phyloP scores from a whole-genome alignment of 2,797 vertebrate species.

The Cossypha heuglini region DNA sequence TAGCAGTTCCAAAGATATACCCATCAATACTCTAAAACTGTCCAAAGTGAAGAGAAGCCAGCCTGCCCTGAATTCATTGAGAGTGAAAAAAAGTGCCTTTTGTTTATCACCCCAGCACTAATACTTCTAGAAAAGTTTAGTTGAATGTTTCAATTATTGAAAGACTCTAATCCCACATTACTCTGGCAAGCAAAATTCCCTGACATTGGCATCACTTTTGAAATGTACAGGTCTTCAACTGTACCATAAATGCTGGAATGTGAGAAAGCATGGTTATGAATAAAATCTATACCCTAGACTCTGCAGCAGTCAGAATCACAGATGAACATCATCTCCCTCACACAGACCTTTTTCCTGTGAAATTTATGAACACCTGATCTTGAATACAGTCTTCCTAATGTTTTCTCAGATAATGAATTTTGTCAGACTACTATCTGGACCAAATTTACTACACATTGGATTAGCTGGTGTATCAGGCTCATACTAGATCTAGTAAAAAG shows the following conservation, averaged over 20 bases:
- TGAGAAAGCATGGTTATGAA: background rate
- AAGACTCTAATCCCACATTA: background rate
- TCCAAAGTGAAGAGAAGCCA: background rate
- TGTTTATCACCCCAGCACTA: background rate
- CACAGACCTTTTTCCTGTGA: background rate
- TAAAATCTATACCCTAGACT: background rate
- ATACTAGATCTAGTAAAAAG: background rate
- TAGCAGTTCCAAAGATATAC: background rate
- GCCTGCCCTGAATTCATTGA: rapidly evolving
- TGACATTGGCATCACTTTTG: background rate
- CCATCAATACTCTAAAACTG: background rate
- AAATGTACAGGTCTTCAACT: background rate
- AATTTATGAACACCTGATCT: background rate
- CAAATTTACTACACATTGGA: background rate
- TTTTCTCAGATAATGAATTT: background rate
- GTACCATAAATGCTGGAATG: background rate
- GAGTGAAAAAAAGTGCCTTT: background rate
- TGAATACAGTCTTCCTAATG: background rate
- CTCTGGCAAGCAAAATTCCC: background rate
- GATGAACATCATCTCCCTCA: background rate
- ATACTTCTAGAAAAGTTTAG: background rate
- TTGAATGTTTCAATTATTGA: background rate
- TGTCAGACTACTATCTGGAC: background rate
- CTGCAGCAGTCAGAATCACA: background rate
- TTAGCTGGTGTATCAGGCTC: background rate